Evolutionary conservation across 2,113 vertebrate genomes (phyloP), one percentile per base, ranked within the genome.

Genomic region (Cyanistes caeruleus): DNA sequence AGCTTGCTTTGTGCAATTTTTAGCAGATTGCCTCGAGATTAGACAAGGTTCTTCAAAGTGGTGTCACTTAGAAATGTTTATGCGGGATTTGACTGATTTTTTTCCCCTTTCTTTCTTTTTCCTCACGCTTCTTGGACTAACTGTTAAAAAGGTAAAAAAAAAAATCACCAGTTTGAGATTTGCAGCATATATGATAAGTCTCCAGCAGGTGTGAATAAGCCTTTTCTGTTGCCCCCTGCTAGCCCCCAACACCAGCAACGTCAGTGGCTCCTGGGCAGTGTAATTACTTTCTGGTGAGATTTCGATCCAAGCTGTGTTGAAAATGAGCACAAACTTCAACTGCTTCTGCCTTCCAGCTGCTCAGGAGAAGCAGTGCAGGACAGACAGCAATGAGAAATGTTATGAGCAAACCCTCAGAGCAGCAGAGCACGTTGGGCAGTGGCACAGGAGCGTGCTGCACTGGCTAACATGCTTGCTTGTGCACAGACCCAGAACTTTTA

Each of bases 241-340:
- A 37, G 51, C 44, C 48, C 41, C 48, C n/a, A 75, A 15, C 0
- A 1, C 6, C 48, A 56, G 30, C 27, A 27, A 15, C 0, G 3
- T 51, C 35, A 59, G 35, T 19, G 78, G n/a, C 33, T 91, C 15
- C 53, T 53, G 35, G 33, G 35, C 44, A 9, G 15, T 9, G 25
- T 19, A 65, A 88, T 94, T 65, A 31, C 49, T 43, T 70, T n/a
- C 49, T 7, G 1, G 21, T 28, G 15, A 51, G 62, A 65, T 69
- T 93, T 78, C 8, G 1, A 65, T 84, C 33, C 35, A 35, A 60
- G 30, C 13, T 37, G 16, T 64, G 84, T 65, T 58, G 68, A 60
- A 65, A 77, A 49, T 27, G 22, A 88, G 48, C 2, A 2, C 16
- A 1, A 0, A 19, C 14, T 69, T 68, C 63, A 69, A 43, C 23